Base-by-base conservation (phyloP, 1,140 invertebrate genomes). In the Dermatophagoides farinae region DNA sequence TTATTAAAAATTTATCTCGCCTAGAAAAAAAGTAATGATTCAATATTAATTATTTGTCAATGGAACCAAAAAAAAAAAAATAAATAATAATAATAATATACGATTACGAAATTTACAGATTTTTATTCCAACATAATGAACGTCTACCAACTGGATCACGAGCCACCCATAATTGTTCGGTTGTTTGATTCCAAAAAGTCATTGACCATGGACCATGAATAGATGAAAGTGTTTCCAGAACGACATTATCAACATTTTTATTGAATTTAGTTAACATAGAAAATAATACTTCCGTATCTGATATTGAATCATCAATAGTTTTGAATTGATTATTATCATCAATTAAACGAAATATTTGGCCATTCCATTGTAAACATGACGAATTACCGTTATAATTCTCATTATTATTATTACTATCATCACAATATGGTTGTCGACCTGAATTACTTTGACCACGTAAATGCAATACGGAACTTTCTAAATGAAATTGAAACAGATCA, bases 111-210 rank as follows among this genome's bases (percentile, higher is more conserved):
- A 57, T 20, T 20, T 25, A 14, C 37, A 50, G 12, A 40, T 58
- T 61, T 18, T 38, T 49, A 18, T 70, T 78, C 68, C 86, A 77
- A 18, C 91, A 72, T 41, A 92, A 74, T 72, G 85, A 86, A 64
- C 85, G 80, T 65, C 88, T 77, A 25, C 90, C 90, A 71, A 89
- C 81, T 63, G 76, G 74, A 74, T 96, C 90, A 70, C 89, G 76
- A 9, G 81, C 82, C 75, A 92, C 90, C 75, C 84, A 90, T 41
- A 96, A 64, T 16, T 68, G 70, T 52, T 79, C 73, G 4, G 67
- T 68, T 41, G 64, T 62, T 69, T 77, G 80, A 67, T 87, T 75
- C 70, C 78, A 86, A 70, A 83, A 89, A 52, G 91, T 77, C 58
- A 92, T 78, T 63, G 85, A 79, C 73, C 81, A 91, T 43, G 90